phyloP scores from a whole-genome alignment of 2,888 invertebrate genomes.

The Zaprionus obscuricornis region DNA sequence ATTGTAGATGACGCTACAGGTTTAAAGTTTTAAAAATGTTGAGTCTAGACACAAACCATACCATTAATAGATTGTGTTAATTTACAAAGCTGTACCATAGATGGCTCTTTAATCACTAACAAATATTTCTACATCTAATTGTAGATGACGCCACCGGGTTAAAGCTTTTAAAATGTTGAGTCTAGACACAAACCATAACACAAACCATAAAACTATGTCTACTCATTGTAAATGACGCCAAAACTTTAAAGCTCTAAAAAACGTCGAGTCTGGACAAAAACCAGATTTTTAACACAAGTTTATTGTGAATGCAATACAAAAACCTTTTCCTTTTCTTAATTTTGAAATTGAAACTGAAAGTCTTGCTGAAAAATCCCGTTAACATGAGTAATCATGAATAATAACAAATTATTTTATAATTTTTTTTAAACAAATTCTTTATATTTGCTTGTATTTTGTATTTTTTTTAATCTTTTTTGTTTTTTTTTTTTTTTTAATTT shows the following conservation, averaged over 20 bases:
- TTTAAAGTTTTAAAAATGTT: no score
- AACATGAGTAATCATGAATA: neutral
- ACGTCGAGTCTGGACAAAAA: no score
- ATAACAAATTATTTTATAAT: conserved; percentile 33
- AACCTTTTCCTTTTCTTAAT: no score
- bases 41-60: neutral
- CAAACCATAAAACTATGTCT: neutral
- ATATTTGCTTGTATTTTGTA: conserved; percentile 67
- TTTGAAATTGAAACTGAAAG: neutral
- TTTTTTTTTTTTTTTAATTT: conserved; percentile 51
- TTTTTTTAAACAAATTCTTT: conserved; percentile 77
- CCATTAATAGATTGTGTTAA: no score
- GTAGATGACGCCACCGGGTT: no score
- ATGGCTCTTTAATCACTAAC: no score
- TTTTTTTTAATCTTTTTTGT: conserved; percentile 57
- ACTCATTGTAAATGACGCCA: no score
- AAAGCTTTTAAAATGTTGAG: neutral
- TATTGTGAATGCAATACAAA: no score
- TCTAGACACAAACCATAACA: neutral
- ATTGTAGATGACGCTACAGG: neutral
- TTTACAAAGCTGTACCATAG: no score
- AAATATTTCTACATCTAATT: no score
- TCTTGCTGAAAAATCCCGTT: neutral
- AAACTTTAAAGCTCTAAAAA: no score
- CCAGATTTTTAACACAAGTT: no score